Evolutionary conservation across 2,888 invertebrate genomes (phyloP).

Genomic region (Tachina lurida): DNA sequence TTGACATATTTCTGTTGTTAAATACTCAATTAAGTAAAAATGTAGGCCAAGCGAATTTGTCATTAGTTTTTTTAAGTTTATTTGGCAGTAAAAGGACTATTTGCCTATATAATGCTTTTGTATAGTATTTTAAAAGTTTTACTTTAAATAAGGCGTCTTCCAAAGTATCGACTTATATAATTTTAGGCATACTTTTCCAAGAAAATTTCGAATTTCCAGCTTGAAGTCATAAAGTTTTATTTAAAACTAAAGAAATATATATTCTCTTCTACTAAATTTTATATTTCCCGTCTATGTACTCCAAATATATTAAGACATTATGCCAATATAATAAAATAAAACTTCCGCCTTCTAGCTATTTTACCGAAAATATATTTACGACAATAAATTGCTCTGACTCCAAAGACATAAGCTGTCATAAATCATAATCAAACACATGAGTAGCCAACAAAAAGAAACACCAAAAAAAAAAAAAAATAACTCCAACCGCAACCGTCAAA

Average conservation of each 20-base stretch:
- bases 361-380: slow-evolving; percentile 18
- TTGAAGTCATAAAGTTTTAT: no score
- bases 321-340: slow-evolving; percentile 31
- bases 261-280: neutral
- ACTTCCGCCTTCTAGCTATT: slow-evolving; percentile 16
- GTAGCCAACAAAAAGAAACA: slow-evolving; percentile 16
- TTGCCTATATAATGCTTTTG: no score
- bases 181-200: no score
- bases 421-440: slow-evolving; percentile 66
- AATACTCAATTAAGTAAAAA: no score
- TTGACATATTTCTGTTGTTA: no score
- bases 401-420: slow-evolving; percentile 66
- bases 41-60: no score
- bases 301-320: slow-evolving; percentile 49
- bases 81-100: no score
- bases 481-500: slow-evolving; percentile 49
- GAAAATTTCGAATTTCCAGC: no score
- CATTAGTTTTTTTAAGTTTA: no score
- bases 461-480: neutral
- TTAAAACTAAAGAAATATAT: neutral
- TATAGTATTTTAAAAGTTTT: no score
- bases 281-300: neutral
- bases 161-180: no score
- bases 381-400: slow-evolving; percentile 42
- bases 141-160: no score